These are phyloP conservation scores for Scaptomyza hsui DNA, from an alignment of 1,140 invertebrate genomes.

Conservation along the genomic window DNA sequence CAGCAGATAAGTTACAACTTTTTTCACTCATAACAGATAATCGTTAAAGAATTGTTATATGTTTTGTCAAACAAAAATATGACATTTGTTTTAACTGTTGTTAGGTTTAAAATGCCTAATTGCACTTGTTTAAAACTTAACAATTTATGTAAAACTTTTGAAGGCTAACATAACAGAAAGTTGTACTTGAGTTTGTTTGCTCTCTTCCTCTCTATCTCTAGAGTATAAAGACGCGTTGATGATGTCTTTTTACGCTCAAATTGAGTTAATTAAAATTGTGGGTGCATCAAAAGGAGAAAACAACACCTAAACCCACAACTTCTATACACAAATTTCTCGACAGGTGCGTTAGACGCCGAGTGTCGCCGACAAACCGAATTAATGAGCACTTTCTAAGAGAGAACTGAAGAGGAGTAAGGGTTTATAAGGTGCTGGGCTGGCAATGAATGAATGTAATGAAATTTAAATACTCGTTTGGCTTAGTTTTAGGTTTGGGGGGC, in stretches of 20 bases:
- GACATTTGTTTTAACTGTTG: too few relatives aligned
- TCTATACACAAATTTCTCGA: slow-evolving; percentile 43
- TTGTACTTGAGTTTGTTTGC: slow-evolving; percentile 7
- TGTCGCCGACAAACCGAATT: slow-evolving; percentile 59
- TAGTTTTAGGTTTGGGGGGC: slow-evolving; percentile 2
- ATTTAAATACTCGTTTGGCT: slow-evolving; percentile 55
- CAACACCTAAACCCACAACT: too few relatives aligned
- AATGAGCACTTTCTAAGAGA: slow-evolving; percentile 51
- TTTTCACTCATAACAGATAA: not conserved
- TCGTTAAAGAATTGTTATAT: not conserved
- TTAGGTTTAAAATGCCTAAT: not conserved
- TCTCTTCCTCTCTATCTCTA: not conserved
- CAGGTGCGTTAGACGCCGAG: slow-evolving; percentile 29
- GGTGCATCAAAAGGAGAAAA: slow-evolving; percentile 26
- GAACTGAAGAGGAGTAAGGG: not conserved
- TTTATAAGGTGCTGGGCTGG: not conserved
- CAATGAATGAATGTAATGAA: slow-evolving; percentile 58
- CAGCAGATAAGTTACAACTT: not conserved
- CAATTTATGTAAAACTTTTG: not conserved
- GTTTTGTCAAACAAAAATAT: not conserved
- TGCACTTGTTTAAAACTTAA: slow-evolving; percentile 10
- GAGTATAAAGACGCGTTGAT: slow-evolving; percentile 52
- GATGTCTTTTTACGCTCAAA: slow-evolving; percentile 68
- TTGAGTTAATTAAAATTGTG: slow-evolving; percentile 61
- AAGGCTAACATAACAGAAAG: not conserved